Conservation (phyloP, 1,140 invertebrate species). For the Bradynema listronoti region DNA sequence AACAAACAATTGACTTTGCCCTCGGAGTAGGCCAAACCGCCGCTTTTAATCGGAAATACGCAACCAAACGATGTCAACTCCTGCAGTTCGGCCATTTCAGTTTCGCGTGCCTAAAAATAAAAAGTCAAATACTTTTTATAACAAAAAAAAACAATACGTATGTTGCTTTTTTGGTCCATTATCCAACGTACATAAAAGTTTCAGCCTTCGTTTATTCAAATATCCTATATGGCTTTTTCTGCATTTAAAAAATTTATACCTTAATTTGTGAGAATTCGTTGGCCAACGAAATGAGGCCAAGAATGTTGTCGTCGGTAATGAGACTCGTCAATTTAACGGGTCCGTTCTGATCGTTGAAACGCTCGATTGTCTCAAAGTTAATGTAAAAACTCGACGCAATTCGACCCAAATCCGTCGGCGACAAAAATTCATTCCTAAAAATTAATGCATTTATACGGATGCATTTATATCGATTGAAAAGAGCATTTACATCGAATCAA, state of each 20-base stretch:
- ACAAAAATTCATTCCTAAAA: slow-evolving; percentile 58
- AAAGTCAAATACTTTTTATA: too few species aligned
- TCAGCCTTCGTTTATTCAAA: neutral
- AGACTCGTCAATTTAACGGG: slow-evolving; percentile 64
- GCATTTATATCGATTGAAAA: slow-evolving; percentile 67
- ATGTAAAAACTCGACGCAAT: slow-evolving; percentile 97
- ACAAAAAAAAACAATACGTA: too few species aligned
- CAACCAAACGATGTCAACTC: slow-evolving; percentile 68
- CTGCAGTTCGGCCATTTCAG: slow-evolving; percentile 85
- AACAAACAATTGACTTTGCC: slow-evolving; percentile 96
- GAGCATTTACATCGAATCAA: slow-evolving; percentile 12
- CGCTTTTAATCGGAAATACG: slow-evolving; percentile 70
- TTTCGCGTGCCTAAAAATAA: slow-evolving; percentile 72
- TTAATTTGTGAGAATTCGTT: slow-evolving; percentile 94
- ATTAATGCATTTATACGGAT: too few species aligned
- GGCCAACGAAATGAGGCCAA: slow-evolving; percentile 78
- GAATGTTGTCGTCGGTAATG: slow-evolving; percentile 79
- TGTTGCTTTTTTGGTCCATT: neutral
- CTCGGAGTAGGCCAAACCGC: slow-evolving; percentile 76
- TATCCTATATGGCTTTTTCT: neutral
- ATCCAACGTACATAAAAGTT: neutral
- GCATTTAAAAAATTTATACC: slow-evolving; percentile 61
- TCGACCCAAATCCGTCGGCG: slow-evolving; percentile 78
- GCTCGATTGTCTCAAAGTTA: slow-evolving; percentile 87
- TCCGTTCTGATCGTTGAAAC: slow-evolving; percentile 68